Evolutionary conservation across 2,113 vertebrate species (phyloP), one percentile per base, ranked within the genome.

Genomic region (Ammodytes marinus): DNA sequence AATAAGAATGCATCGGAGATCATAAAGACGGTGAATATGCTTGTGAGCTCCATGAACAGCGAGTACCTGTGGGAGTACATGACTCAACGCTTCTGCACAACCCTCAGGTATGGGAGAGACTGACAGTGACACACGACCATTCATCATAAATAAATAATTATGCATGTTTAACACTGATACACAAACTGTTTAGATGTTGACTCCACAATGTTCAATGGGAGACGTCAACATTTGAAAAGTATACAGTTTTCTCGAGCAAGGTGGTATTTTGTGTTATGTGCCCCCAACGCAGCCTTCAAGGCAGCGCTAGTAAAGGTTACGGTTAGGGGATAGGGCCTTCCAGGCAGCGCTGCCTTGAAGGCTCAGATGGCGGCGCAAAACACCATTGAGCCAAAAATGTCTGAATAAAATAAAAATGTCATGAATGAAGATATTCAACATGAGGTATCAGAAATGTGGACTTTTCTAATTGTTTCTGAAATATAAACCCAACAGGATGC

Each of bases 41-140:
- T 99, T 19, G 96, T 99, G 92, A 96, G 95, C 3, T 97, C 97
- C 53, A 95, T 98, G 77, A 97, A 95, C 92, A 94, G 96, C 0
- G 97, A 99, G 92, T 99, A 97, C 81, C 94, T 99, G 67, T 99
- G 97, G 98, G 97, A 99, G 91, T 99, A 99, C 80, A 95, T 99
- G 96, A 97, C 95, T 0, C 93, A 86, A 43, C 95, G 92, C 77
- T 99, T 99, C 27, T 97, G 97, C 90, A 92, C 93, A 17, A 96
- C 96, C 85, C 94, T 99, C 92, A 94, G 97, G 98, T 99, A 91
- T 17, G 19, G 6, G 12, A 10, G 1, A 2, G 2, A 1, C 54
- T 46, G 55, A 78, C 13, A 27, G 15, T n/a, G 58, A 35, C 79
- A 61, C 4, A 10, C 1, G 58, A 19, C 14, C 19, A 13, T 13